Base-by-base conservation (phyloP, 1,140 invertebrate species). In the Drosophila hydei region DNA sequence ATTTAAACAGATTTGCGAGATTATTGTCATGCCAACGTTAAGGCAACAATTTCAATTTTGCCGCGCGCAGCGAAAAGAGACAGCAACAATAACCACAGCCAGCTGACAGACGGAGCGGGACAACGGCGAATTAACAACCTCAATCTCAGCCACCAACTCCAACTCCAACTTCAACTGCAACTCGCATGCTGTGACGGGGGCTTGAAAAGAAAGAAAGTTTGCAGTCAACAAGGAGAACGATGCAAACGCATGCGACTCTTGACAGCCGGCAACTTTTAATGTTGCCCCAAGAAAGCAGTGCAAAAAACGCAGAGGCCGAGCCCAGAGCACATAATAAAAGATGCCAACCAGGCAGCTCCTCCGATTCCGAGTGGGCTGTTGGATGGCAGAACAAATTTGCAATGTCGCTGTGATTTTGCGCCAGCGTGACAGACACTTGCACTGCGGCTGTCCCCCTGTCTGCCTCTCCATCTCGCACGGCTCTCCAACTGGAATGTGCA, bases 1-100 rank as follows among this genome's bases (percentile, higher is more conserved):
- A 87, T 89, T 87, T 87, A 87, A 87, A 89, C 83, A 87, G 84
- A 87, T 87, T 87, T 87, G 83, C 78, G 84, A 87, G 83, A 87
- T 87, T 87, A 87, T 89, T 87, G 83, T 87, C 83, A 87, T 87
- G 75, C 84, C 83, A 69, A 87, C 83, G 84, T 87, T 87, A 65
- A 83, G 68, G 83, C 83, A 89, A 81, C 83, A 79, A 88, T 88
- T 87, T 76, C 81, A 87, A 87, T 85, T 85, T 79, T 67, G 63
- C 64, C 70, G 65, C 74, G 30, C 21, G 38, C 18, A 42, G n/a
- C 14, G 23, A 25, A 27, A 38, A 42, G 21, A 23, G 36, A 55
- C 62, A 47, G 40, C 40, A 27, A 40, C 14, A 58, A 18, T 33
- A 55, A 27, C n/a, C n/a, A n/a, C n/a, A 48, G 75, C 65, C 79